Base-by-base conservation (phyloP, 2,113 vertebrate genomes). In the Pseudorhombus dupliciocellatus region DNA sequence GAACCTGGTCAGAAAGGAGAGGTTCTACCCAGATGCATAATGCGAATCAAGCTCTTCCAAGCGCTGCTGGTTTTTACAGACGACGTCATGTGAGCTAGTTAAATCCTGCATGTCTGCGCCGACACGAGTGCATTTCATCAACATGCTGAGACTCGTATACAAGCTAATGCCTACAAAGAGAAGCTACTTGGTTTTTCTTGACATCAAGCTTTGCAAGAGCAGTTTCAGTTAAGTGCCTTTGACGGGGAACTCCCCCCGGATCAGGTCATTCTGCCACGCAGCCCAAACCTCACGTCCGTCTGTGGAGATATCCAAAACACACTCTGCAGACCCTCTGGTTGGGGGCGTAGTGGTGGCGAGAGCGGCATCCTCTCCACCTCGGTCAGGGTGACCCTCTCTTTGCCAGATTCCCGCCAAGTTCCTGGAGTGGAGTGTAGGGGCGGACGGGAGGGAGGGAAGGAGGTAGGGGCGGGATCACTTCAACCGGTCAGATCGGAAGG, bases 401-500 rank as follows among this genome's bases (percentile, higher is more conserved):
- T 37, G 3, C 64, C 51, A 8, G 64, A 65, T 12, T 71, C n/a
- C 66, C 55, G 4, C 64, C 50, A 7, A 51, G 52, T 55, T 60
- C 59, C 25, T 34, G 57, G 24, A 63, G 66, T 34, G 5, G 9
- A 52, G 28, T 25, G 42, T 10, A 12, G 7, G 10, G 28, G 50
- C 1, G 20, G 42, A 15, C 7, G 16, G 15, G 14, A 0, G 20
- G 1, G 7, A 25, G 16, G 9, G 18, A 5, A 5, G 34, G 34
- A 37, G 34, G 34, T 10, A 10, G 34, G 42, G 15, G 14, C 0
- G 9, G 20, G 6, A 58, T 95, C 93, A 96, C 88, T 97, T 95
- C 5, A 98, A 90, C 58, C 96, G 92, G 88, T 98, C 96, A 0
- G 94, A 95, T 37, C 96, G 91, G 92, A 98, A 97, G 8, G 95